Evolutionary conservation across 2,888 invertebrate genomes (phyloP).

Genomic region (Malacosoma neustria): DNA sequence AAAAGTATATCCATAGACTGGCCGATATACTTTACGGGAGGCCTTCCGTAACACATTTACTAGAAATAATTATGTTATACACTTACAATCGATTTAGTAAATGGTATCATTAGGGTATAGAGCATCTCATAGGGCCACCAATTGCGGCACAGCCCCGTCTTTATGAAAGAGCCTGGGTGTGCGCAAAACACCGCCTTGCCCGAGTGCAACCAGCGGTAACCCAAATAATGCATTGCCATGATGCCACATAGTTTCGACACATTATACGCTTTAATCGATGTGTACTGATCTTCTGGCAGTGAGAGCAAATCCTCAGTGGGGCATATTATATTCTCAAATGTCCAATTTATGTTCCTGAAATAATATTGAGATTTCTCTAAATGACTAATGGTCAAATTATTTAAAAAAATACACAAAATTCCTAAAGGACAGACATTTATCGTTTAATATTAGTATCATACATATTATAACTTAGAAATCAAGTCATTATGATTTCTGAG

Average conservation of each 20-base stretch:
- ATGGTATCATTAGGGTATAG: slow-evolving; percentile 87
- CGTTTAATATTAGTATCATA: no score
- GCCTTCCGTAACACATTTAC: no score
- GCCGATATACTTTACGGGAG: no score
- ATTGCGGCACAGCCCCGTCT: slow-evolving; percentile 81
- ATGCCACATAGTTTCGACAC: slow-evolving; percentile 91
- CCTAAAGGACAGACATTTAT: no score
- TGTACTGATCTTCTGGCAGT: slow-evolving; percentile 80
- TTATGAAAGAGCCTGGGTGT: slow-evolving; percentile 94
- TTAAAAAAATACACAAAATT: no score
- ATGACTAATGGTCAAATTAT: no score
- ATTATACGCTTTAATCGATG: slow-evolving; percentile 90
- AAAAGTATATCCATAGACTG: no score
- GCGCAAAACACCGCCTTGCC: slow-evolving; percentile 84
- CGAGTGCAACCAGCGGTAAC: slow-evolving; percentile 79
- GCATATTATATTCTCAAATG: slow-evolving; percentile 31
- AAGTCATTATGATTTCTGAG: no score
- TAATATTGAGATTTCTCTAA: background rate
- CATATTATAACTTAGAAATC: no score
- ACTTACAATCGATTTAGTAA: slow-evolving; percentile 92
- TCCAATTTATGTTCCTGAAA: slow-evolving; percentile 45
- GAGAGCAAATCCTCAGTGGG: slow-evolving; percentile 78
- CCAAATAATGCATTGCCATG: slow-evolving; percentile 76
- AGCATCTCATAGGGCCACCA: slow-evolving; percentile 89
- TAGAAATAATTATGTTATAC: no score